Percentiles rank a stretch among this genome's conserved stretches.
phyloP scores from a whole-genome alignment of 2,113 vertebrate genomes.

The Neolamprologus tretocephalus region DNA sequence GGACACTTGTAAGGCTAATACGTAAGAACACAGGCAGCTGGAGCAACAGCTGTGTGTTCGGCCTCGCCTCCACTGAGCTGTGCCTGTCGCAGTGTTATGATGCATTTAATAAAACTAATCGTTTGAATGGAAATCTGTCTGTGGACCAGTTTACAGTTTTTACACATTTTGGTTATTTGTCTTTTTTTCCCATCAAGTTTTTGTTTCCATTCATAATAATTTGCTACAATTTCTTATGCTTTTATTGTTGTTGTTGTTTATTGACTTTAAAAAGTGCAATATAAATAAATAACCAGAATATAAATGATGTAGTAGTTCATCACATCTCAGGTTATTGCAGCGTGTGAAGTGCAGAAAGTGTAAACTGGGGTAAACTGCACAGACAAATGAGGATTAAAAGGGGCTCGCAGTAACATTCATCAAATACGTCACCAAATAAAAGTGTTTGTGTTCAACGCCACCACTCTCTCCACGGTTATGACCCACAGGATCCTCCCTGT shows the following conservation, averaged over 20 bases:
- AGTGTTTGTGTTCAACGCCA: neutral
- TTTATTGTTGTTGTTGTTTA: neutral
- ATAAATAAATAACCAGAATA: neutral
- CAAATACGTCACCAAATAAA: neutral
- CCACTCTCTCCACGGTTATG: neutral
- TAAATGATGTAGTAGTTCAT: neutral
- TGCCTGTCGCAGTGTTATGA: fast-evolving
- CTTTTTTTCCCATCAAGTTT: neutral
- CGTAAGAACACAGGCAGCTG: neutral
- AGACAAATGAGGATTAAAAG: neutral
- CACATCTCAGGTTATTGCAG: neutral
- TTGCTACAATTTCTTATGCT: neutral
- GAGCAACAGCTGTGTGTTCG: neutral
- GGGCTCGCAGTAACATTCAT: neutral
- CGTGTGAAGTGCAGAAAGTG: neutral
- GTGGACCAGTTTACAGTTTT: neutral
- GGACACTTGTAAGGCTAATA: neutral
- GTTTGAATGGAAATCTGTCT: neutral
- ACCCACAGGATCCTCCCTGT: neutral
- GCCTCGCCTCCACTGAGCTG: neutral
- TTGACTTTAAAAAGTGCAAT: neutral
- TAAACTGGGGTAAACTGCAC: neutral
- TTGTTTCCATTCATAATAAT: neutral
- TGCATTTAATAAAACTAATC: neutral
- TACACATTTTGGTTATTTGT: neutral